Conservation (phyloP, 2,797 vertebrate species). For the Oophaga sylvatica region DNA sequence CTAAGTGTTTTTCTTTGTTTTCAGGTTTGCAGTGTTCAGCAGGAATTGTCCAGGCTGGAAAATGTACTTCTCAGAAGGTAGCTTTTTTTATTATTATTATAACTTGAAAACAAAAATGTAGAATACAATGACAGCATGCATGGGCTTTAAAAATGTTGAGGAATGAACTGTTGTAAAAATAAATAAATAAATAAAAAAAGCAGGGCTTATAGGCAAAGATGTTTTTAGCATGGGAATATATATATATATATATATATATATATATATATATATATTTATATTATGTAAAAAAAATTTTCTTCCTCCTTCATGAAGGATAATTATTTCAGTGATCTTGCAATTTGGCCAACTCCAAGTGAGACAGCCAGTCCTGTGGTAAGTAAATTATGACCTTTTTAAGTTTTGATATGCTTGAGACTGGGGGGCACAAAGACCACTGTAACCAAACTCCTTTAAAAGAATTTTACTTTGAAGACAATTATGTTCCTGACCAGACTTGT, state of each 20-base stretch:
- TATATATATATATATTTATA: too few relatives aligned
- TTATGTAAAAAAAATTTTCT: too few relatives aligned
- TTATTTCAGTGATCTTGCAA: constrained; percentile 91
- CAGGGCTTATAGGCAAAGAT: not conserved
- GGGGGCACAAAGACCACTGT: not conserved
- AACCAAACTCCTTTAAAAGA: not conserved
- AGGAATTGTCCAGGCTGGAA: constrained; percentile 83
- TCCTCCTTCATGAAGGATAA: constrained; percentile 75
- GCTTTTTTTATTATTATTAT: not conserved
- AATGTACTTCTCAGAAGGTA: constrained; percentile 81
- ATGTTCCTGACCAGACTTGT: too few relatives aligned
- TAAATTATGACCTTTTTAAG: not conserved
- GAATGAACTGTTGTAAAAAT: too few relatives aligned
- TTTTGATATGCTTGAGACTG: too few relatives aligned
- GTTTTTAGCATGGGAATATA: too few relatives aligned
- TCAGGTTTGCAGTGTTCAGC: constrained; percentile 82
- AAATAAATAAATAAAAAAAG: too few relatives aligned
- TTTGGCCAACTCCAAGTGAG: constrained; percentile 96
- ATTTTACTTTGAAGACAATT: too few relatives aligned
- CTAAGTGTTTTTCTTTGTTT: not conserved
- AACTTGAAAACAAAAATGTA: too few relatives aligned
- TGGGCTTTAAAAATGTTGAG: too few relatives aligned
- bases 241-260: too few relatives aligned
- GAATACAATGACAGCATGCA: too few relatives aligned
- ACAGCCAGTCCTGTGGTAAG: constrained; percentile 87